phyloP scores from a whole-genome alignment of 2,797 vertebrate species.

The Sebastes hubbsi region DNA sequence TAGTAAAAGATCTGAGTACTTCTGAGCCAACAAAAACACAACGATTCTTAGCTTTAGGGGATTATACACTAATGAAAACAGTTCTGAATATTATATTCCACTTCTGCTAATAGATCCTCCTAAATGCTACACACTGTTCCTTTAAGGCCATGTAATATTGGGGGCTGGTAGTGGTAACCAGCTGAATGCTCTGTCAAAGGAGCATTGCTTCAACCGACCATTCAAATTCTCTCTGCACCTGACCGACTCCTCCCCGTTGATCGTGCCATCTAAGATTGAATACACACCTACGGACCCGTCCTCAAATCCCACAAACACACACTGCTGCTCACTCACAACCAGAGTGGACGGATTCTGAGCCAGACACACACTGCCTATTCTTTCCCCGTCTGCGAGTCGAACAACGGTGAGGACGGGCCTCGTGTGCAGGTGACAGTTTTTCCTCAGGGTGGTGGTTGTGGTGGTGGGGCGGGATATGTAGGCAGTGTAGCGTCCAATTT shows the following conservation, averaged over 20 bases:
- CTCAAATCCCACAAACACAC: slow-evolving; percentile 82
- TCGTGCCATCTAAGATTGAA: slow-evolving; percentile 58
- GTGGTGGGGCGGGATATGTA: slow-evolving; percentile 60
- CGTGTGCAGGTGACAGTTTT: slow-evolving; percentile 64
- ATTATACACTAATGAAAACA: no score
- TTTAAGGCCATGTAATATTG: slow-evolving; percentile 71
- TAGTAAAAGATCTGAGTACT: no score
- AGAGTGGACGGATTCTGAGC: slow-evolving; percentile 68
- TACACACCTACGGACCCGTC: slow-evolving; percentile 84
- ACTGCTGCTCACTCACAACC: slow-evolving; percentile 52
- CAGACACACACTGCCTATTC: slow-evolving; percentile 72
- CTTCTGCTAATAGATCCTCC: no score
- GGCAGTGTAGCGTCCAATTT: slow-evolving; percentile 65
- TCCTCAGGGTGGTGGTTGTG: background rate
- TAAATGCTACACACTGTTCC: background rate
- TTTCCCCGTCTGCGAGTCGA: slow-evolving; percentile 73
- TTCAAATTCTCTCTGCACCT: slow-evolving; percentile 18
- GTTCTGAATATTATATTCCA: no score
- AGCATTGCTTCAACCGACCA: slow-evolving; percentile 37
- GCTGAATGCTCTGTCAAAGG: slow-evolving; percentile 49
- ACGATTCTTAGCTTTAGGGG: no score
- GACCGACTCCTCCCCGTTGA: slow-evolving; percentile 4
- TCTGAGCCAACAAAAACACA: no score
- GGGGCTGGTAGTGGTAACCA: slow-evolving; percentile 60
- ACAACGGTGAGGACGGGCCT: slow-evolving; percentile 71